These are phyloP conservation scores for Thomomys bottae DNA, from an alignment of 2,113 vertebrate genomes.

Conservation along the genomic window DNA sequence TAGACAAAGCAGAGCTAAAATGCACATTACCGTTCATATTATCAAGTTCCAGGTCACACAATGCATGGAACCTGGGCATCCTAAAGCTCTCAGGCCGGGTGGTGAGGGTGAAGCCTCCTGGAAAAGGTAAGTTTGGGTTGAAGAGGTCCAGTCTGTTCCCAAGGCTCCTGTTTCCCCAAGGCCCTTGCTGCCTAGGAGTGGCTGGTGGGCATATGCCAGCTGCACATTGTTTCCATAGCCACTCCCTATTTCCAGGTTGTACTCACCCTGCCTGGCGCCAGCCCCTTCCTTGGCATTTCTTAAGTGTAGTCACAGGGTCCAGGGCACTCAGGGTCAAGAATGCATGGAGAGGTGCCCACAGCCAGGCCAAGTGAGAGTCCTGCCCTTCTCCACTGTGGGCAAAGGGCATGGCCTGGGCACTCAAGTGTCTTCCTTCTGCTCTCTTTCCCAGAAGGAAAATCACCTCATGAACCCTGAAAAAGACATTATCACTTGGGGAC, in stretches of 20 bases:
- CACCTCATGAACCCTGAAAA: background rate
- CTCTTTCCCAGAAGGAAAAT: background rate
- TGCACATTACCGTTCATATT: background rate
- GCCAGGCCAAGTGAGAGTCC: background rate
- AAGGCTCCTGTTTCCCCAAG: background rate
- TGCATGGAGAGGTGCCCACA: slow-evolving; percentile 8
- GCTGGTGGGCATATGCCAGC: background rate
- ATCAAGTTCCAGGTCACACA: background rate
- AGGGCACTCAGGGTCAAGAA: slow-evolving; percentile 1
- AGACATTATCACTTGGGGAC: background rate
- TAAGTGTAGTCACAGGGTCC: slow-evolving; percentile 41
- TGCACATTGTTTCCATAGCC: slow-evolving; percentile 65
- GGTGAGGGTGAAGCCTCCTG: background rate
- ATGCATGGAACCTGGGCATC: background rate
- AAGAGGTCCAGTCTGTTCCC: background rate
- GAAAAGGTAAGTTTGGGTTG: background rate
- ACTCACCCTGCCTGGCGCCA: slow-evolving; percentile 49
- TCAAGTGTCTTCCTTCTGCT: background rate
- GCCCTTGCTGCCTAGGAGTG: slow-evolving; percentile 53
- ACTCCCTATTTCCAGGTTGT: slow-evolving; percentile 72
- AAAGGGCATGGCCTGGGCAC: background rate
- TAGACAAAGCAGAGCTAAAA: background rate
- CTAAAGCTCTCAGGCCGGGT: background rate
- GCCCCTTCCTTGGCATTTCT: slow-evolving; percentile 59
- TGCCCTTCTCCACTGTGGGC: background rate